Base-by-base conservation (phyloP, 2,888 invertebrate genomes). In the Neocrepidodera transversa region DNA sequence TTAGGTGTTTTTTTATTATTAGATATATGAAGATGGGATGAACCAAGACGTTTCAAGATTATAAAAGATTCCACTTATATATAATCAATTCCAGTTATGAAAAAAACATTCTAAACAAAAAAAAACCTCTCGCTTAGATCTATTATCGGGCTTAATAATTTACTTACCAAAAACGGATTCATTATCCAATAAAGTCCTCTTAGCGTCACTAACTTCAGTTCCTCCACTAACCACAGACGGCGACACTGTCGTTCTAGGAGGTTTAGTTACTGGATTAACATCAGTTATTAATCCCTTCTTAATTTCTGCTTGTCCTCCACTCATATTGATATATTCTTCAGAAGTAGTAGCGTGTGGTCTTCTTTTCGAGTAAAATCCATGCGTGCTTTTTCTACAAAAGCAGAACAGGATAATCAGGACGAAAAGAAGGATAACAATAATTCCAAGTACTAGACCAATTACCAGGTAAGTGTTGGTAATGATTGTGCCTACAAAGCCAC, bases 181-280 rank as follows among this genome's bases (percentile, higher is more conserved):
- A 79, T 84, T 87, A 81, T 92, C 92, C 77, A 92, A 84, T 69
- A 92, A 83, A 65, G 90, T 92, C 76, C 89, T 87, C 77, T 92
- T 92, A 63, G 89, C 83, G 76, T 93, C 93, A 60, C 90, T 90
- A 80, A 91, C 88, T 80, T 93, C 92, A 4, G 92, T 91, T 13
- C 86, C 89, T 52, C 89, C 90, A 64, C 87, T 87, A 50, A 85
- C 86, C 16, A 88, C 86, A 4, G 89, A 87, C 16, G 90, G 89
- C 54, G 85, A 86, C 60, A 92, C 91, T 66, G 89, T 90, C 61
- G 91, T 83, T 47, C 92, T 82, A 3, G 92, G 91, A 0, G 92
- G 91, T 74, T 93, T 93, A 58, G 90, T 89, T 13, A 93, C 89
- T 0, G 92, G 92, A 80, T 93, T 92, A 20, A 92, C 91, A 50